Evolutionary conservation across 2,888 invertebrate genomes (phyloP), one percentile per base, ranked within the genome.

Genomic region (Pedicia rivosa): DNA sequence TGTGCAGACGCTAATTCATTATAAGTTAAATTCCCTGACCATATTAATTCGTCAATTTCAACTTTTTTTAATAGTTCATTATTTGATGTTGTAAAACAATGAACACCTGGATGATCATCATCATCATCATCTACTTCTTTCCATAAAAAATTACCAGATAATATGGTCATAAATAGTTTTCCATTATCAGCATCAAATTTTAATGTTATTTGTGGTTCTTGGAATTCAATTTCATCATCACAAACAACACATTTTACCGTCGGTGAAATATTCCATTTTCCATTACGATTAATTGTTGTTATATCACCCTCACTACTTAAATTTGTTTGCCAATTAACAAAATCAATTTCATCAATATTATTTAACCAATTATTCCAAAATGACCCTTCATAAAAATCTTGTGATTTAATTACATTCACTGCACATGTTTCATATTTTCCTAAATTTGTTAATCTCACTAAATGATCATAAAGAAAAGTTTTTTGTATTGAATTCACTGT

Each of bases 81-180:
- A 15, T 54, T 51, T 2, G 70, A 68, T 47, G 73, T 66, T 3
- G 74, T 70, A 49, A 72, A 74, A 49, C 75, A 75, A 46, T 66
- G 66, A 31, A 73, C 59, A 4, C 68, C 68, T 43, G 56, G 60
- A 40, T 68, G 64, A 26, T 58, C 46, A 27, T 50, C 42, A 24
- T 61, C 55, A n/a, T n/a, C n/a, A n/a, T n/a, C n/a, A n/a, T n/a
- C n/a, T n/a, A n/a, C n/a, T 42, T 64, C 57, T 41, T 63, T 63
- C 66, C 67, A 70, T 37, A 72, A 55, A 38, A 65, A 63, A 10
- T 68, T 64, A 2, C 68, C 66, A 44, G 60, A 64, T 48, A 74
- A 74, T 26, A 74, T 59, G 6, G 66, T 65, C 10, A 76, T 47
- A 12, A 53, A 40, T 35, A 70, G 52, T 27, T 50, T 52, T 25